These are phyloP conservation scores for Eristalis tenax DNA, from an alignment of 2,888 invertebrate species.

Conservation along the genomic window DNA sequence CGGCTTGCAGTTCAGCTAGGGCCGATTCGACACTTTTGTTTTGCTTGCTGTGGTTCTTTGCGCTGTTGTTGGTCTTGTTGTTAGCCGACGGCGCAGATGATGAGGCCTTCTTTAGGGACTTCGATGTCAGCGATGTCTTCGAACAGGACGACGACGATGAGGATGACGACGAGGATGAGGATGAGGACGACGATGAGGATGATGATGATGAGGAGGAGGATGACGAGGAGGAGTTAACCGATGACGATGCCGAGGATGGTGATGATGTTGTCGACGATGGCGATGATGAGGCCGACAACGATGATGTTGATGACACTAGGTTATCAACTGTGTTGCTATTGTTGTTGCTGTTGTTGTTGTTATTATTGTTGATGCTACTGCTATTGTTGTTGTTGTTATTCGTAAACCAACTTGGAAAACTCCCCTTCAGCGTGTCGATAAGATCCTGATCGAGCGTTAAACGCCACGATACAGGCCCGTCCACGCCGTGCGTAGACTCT, in stretches of 20 bases:
- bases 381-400: conserved; percentile 73
- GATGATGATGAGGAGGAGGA: conserved; percentile 40
- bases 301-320: conserved; percentile 75
- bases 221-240: conserved; percentile 56
- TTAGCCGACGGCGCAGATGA: conserved; percentile 30
- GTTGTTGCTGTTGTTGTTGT: conserved; percentile 70
- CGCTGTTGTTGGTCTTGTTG: conserved; percentile 72
- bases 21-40: conserved; percentile 50
- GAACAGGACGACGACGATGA: conserved; percentile 76
- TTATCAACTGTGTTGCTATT: conserved; percentile 66
- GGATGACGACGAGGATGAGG: conserved; percentile 75
- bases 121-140: conserved; percentile 73
- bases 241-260: conserved; percentile 48
- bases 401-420: conserved; percentile 95
- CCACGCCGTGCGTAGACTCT: conserved; percentile 90
- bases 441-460: conserved; percentile 96
- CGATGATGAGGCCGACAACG: conserved; percentile 72
- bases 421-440: conserved; percentile 94
- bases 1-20: conserved; percentile 72
- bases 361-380: conserved; percentile 72
- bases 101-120: conserved; percentile 76
- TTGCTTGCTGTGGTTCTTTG: conserved; percentile 65
- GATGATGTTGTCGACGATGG: conserved; percentile 70
- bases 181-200: conserved; percentile 73
- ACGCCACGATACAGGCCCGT: conserved; percentile 92